Percentiles rank a stretch among this genome's conserved stretches.
Evolutionary conservation across 2,888 invertebrate genomes (phyloP).

Genomic region (Pandemis cinnamomeana): DNA sequence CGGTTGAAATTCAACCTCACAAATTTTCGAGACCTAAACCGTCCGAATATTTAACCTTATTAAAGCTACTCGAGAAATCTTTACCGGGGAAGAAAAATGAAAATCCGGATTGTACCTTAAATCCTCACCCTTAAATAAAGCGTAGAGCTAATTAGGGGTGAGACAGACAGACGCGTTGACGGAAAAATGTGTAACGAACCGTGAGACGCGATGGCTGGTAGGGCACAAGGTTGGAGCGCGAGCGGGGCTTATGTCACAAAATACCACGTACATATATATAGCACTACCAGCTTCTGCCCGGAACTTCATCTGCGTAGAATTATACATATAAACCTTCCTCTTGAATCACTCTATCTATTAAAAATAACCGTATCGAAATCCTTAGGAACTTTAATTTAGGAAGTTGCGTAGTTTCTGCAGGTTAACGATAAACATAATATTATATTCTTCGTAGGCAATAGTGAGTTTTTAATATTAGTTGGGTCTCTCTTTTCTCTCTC

Average conservation of each 20-base stretch:
- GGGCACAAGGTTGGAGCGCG: background rate
- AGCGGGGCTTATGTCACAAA: slow-evolving; percentile 6
- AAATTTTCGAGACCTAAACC: background rate
- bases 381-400: no score
- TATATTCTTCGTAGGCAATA: no score
- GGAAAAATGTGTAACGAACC: slow-evolving; percentile 56
- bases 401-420: no score
- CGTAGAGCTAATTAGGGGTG: slow-evolving; percentile 46
- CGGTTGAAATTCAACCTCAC: background rate
- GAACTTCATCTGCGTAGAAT: no score
- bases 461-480: no score
- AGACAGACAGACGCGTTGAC: slow-evolving; percentile 45
- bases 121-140: slow-evolving; percentile 23
- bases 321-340: no score
- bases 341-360: no score
- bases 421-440: no score
- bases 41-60: slow-evolving; percentile 12
- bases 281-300: no score
- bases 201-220: background rate
- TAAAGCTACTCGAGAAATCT: slow-evolving; percentile 18
- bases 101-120: slow-evolving; percentile 27
- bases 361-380: no score
- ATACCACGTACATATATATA: no score
- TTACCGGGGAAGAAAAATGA: slow-evolving; percentile 18
- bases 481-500: no score